Evolutionary conservation across 2,113 vertebrate species (phyloP), one percentile per base, ranked within the genome.

Genomic region (Clarias gariepinus): DNA sequence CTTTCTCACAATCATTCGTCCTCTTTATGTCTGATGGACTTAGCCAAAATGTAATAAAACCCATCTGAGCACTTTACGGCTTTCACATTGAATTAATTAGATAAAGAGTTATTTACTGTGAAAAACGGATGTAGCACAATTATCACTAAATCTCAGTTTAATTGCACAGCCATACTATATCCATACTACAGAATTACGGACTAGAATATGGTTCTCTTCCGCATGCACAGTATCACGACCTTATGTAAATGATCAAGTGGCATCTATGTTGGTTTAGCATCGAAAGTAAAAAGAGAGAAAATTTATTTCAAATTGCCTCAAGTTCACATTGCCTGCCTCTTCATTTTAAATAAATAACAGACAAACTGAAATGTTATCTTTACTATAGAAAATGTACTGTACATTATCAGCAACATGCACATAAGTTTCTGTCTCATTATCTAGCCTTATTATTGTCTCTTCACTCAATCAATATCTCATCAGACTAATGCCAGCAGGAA

Each of bases 1-100:
- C 53, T 79, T 79, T 58, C 77, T 79, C 28, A 79, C 28, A 58
- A 58, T 33, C 77, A 79, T 79, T 53, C 13, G 41, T 55, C 57
- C 77, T 79, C 76, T 57, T 58, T 18, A 33, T 79, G n/a, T 58
- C 53, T 79, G 77, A 79, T 79, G n/a, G 77, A 79, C 77, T 79
- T 79, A 19, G 77, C 53, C 53, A 11, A 12, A 79, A 79, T 79
- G 53, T 73, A 87, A 76, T 68, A 87, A 80, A 86, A 61, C 66
- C 61, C 53, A 82, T 79, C 30, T 55, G 81, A 83, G 69, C 68
- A 85, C 84, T 85, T 85, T 52, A 83, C 41, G 71, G 36, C 36
- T 85, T 85, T 78, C 7, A 47, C 71, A 55, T 41, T 60, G 63
- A 53, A 64, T 83, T 64, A 85, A 47, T 33, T n/a, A n/a, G n/a